Evolutionary conservation across 2,888 invertebrate genomes (phyloP).

Genomic region (Ptilodon capucinus): DNA sequence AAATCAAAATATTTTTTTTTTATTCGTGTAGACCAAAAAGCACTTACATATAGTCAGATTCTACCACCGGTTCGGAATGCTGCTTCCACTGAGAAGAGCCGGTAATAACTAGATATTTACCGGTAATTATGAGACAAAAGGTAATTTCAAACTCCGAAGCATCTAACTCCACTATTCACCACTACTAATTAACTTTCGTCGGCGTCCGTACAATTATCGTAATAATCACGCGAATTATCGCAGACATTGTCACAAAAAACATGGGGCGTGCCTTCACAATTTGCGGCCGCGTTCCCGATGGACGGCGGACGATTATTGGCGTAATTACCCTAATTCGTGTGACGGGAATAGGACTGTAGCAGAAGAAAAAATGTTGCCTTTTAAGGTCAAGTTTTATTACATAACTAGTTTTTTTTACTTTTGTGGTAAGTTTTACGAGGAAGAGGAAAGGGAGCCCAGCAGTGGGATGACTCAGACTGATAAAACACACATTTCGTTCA

Average conservation of each 20-base stretch:
- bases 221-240: slow-evolving; percentile 26
- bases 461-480: too few species aligned
- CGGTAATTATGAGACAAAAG: not conserved
- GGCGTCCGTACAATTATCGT: slow-evolving; percentile 19
- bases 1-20: too few species aligned
- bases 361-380: slow-evolving; percentile 5
- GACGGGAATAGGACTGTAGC: slow-evolving; percentile 26
- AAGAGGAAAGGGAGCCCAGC: too few species aligned
- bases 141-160: not conserved
- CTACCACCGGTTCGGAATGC: too few species aligned
- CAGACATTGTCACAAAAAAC: slow-evolving; percentile 21
- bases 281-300: slow-evolving; percentile 26
- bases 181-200: not conserved
- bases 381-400: slow-evolving; percentile 14
- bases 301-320: slow-evolving; percentile 27
- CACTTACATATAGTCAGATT: too few species aligned
- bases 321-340: slow-evolving; percentile 40
- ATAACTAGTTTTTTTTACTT: not conserved
- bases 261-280: slow-evolving; percentile 18
- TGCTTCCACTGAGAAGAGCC: too few species aligned
- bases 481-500: too few species aligned
- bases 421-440: too few species aligned
- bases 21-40: too few species aligned
- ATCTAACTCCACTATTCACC: not conserved
- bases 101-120: not conserved